Base-by-base conservation (phyloP, 2,888 invertebrate genomes). In the Andrena trimmerana region DNA sequence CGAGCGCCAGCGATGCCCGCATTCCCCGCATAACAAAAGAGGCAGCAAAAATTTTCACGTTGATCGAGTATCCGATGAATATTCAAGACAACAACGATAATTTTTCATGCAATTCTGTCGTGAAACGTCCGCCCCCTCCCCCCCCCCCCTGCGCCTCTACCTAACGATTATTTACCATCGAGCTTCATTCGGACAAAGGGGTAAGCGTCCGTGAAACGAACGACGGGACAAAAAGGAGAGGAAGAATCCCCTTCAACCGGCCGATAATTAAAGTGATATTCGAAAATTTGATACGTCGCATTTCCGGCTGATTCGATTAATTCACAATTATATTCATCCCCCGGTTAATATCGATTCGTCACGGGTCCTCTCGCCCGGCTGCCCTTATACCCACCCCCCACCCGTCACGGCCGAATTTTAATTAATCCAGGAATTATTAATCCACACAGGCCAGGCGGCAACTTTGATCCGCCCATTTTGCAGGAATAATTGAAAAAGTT, bases 401-500 rank as follows among this genome's bases (percentile, higher is more conserved):
- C 31, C 71, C 50, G 62, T 70, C 50, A 52, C 68, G 54, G 75
- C 71, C 75, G 79, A 83, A 83, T 84, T 83, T 83, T 84, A 83
- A 84, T 84, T 84, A 84, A 83, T 84, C 50, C 80, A 33, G 73
- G 83, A 78, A 83, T 82, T 78, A 83, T 83, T 83, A 83, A 73
- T 82, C 81, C 60, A 36, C 24, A 42, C 81, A 54, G 70, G 66
- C 52, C 62, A 52, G 52, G 66, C 54, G 81, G 81, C 57, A 79
- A 81, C 68, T 80, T 72, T 72, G 81, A 69, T 78, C 83, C 79
- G 67, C 29, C 76, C 60, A 68, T 72, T 86, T 86, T 80, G 29
- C 74, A 59, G 75, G 68, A 81, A 86, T 86, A 86, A 86, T 86
- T 86, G 78, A 86, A 86, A 83, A 83, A 82, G 73, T 83, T 83